phyloP scores from a whole-genome alignment of 1,140 invertebrate species.

The Druon quercuslanigerum region DNA sequence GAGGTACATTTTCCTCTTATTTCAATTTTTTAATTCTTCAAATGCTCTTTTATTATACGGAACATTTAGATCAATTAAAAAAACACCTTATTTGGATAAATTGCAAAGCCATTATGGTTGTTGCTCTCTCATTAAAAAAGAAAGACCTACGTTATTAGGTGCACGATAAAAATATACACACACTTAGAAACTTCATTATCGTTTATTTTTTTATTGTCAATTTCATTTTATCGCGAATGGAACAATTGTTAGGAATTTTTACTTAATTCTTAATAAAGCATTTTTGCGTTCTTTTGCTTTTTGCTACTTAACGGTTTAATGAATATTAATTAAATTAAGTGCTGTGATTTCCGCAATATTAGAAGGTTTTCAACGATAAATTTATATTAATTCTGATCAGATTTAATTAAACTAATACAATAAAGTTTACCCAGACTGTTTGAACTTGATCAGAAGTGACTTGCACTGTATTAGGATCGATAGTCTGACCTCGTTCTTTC shows the following conservation, averaged over 20 bases:
- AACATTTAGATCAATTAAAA: background rate
- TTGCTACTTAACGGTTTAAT: too few species aligned
- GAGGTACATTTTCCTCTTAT: too few species aligned
- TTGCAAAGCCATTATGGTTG: background rate
- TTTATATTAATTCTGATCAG: too few species aligned
- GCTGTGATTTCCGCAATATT: too few species aligned
- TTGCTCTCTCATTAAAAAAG: background rate
- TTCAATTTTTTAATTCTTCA: too few species aligned
- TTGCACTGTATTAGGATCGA: slow-evolving; percentile 8
- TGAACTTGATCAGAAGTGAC: slow-evolving; percentile 23
- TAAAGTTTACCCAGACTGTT: background rate
- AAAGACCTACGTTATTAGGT: background rate
- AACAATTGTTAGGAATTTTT: background rate
- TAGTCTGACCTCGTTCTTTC: slow-evolving; percentile 14
- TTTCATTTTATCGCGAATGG: background rate
- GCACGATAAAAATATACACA: background rate
- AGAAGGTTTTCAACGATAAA: too few species aligned
- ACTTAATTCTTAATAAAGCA: too few species aligned
- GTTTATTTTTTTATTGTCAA: slow-evolving; percentile 12
- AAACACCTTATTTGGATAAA: background rate
- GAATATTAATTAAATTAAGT: too few species aligned
- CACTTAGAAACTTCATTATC: background rate
- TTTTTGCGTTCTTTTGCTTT: too few species aligned
- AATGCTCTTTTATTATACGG: too few species aligned
- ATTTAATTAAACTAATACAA: background rate